Evolutionary conservation across 2,888 invertebrate genomes (phyloP), one percentile per base, ranked within the genome.

Genomic region (Yponomeuta cagnagella): DNA sequence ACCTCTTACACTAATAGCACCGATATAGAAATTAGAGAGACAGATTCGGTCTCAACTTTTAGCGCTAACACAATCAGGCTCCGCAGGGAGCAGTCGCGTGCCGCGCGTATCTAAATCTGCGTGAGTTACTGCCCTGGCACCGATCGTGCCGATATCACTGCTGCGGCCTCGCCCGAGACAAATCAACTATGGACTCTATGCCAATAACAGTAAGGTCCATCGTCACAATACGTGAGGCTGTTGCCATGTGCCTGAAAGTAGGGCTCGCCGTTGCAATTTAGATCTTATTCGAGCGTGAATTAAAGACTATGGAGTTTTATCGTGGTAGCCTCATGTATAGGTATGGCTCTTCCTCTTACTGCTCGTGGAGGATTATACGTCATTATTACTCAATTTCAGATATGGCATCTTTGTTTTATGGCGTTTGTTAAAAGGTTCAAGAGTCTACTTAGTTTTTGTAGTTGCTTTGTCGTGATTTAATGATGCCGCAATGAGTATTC

Each of bases 71-170:
- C 52, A 58, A 58, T 58, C 52, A 58, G 52, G 52, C 52, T 58
- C 52, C 52, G 15, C 52, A 58, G 33, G 65, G 65, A 15, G 70
- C 37, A n/a, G 70, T 70, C 70, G 70, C 70, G 63, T 70, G 70
- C 70, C 43, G 31, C 15, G 37, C 70, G 31, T 70, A 70, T 70
- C 70, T 70, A 70, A 70, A 70, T 70, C 70, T 70, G 63, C 37
- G 33, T 64, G 70, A 70, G 70, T 70, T 70, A 70, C 63, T 63
- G 64, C 63, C 4, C 63, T 43, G 33, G 70, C 63, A n/a, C 63
- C 58, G 58, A 70, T 70, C 63, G 63, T 58, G 52, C 52, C 12
- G 52, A 58, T 58, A 58, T 12, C 52, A 58, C 52, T 58, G 10
- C 52, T 58, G 52, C 52, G 52, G 15, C 12, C 52, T 58, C 52